Base-by-base conservation (phyloP, 2,888 invertebrate genomes). In the Caenorhabditis japonica region DNA sequence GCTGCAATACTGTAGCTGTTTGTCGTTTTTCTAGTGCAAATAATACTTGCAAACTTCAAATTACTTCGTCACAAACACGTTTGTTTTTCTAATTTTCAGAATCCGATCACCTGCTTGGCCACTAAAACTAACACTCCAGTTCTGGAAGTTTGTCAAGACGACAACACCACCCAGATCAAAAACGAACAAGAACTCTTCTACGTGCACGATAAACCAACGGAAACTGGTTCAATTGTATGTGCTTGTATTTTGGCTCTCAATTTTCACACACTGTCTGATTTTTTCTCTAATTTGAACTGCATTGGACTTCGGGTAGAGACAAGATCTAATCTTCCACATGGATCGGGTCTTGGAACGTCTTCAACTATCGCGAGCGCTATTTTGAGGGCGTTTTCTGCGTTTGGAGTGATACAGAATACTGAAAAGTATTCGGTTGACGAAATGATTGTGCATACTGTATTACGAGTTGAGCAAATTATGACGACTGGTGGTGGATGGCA, bases 401-500 rank as follows among this genome's bases (percentile, higher is more conserved):
- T 73, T 19, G 61, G 25, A 47, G 25, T 23, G 7, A 38, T 53
- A 13, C 4, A n/a, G 4, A 33, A 47, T n/a, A 34, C 23, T 3
- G 27, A 49, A 2, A 41, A 30, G 7, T 52, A 34, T 7, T 2
- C 19, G 0, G 0, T 58, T 3, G 43, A 58, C 12, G 58, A 60
- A 33, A 52, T 60, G 27, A 49, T 62, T 12, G 51, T 64, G 7
- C 49, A 56, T 21, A 72, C 64, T 12, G 64, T 90, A 3, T 80
- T 90, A 13, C 87, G 88, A 72, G 85, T 90, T 27, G 90, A 91
- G 76, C 90, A 91, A 81, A 78, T 90, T 76, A 82, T 90, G 79
- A 90, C 90, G 2, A 90, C 90, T 7, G 91, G 91, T 3, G 91
- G 91, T 1, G 91, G 91, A 0, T 91, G 91, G 91, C 91, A 91